Base-by-base conservation (phyloP, 2,113 vertebrate genomes). In the Hystrix brachyura region DNA sequence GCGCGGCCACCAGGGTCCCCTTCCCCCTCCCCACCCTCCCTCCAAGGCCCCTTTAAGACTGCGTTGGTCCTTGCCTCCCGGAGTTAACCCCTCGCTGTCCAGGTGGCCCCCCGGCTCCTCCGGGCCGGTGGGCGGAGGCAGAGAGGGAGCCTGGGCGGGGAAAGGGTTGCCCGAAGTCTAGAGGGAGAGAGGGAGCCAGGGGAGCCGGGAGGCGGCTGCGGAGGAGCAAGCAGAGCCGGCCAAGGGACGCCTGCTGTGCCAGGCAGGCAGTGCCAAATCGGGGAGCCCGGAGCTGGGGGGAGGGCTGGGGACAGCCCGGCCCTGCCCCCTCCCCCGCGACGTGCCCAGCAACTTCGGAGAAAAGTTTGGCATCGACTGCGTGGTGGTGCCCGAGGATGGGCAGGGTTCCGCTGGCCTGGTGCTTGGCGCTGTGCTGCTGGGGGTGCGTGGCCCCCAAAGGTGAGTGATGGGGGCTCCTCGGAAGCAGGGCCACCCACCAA, bases 251-350 rank as follows among this genome's bases (percentile, higher is more conserved):
- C 91, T 14, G 43, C 94, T n/a, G 96, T 84, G 97, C 96, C 96
- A 94, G 87, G 91, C 79, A 5, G 94, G 69, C 95, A 92, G 93
- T 93, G 97, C 95, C 90, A 83, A 72, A 72, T 71, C 87, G 0
- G 90, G 95, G 90, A 92, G 92, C 95, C 87, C 3, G 9, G 86
- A 89, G 90, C 90, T 84, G 92, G 95, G 96, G 97, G 95, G 97
- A 98, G 97, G 97, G 97, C 96, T 67, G 79, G 98, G 98, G 86
- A 98, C 94, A 84, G 72, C 97, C 97, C 74, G 89, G 96, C 97
- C 98, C 97, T 97, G 96, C 98, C 97, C 98, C 97, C 97, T 96
- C 89, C 96, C 87, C 72, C 51, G 21, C 80, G 15, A 85, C 59
- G 95, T 84, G 90, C 91, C 94, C 94, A 87, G 87, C 74, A 95